A percentile compares a stretch with the other conserved stretches of the same genome.
Evolutionary conservation across 2,797 vertebrate genomes (phyloP).

Genomic region (Characodon lateralis): DNA sequence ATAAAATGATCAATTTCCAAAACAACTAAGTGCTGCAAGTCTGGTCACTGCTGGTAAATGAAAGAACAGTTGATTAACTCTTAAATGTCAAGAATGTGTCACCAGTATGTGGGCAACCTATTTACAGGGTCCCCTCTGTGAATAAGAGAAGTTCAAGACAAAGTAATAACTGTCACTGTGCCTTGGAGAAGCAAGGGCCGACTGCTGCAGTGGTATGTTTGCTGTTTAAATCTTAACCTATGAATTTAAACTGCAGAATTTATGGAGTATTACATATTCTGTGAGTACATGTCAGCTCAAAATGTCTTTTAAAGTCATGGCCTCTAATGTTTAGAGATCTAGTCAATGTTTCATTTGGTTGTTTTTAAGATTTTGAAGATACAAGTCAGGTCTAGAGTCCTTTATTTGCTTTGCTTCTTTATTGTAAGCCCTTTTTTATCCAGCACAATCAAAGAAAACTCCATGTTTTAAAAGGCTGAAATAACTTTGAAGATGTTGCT

Average conservation of each 20-base stretch:
- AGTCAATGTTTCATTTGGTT: not conserved
- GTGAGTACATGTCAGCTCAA: not conserved
- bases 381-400: no score
- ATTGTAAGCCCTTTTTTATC: not conserved
- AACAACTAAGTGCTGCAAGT: conserved; percentile 46
- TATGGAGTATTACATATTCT: not conserved
- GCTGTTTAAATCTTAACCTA: not conserved
- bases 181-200: conserved; percentile 38
- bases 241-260: not conserved
- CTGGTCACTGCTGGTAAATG: conserved; percentile 62
- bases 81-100: conserved; percentile 77
- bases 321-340: not conserved
- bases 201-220: conserved; percentile 60
- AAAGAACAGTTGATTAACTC: conserved; percentile 56
- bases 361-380: not conserved
- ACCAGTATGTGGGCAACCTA: conserved; percentile 39
- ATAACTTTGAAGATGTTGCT: conserved; percentile 4
- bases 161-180: conserved; percentile 37
- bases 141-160: conserved; percentile 32
- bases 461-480: not conserved
- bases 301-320: not conserved
- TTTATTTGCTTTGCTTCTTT: not conserved
- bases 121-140: conserved; percentile 49
- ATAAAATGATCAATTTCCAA: conserved; percentile 69
- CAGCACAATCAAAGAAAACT: not conserved